Conservation (phyloP, 2,113 vertebrate genomes). For the Ammospiza nelsoni region DNA sequence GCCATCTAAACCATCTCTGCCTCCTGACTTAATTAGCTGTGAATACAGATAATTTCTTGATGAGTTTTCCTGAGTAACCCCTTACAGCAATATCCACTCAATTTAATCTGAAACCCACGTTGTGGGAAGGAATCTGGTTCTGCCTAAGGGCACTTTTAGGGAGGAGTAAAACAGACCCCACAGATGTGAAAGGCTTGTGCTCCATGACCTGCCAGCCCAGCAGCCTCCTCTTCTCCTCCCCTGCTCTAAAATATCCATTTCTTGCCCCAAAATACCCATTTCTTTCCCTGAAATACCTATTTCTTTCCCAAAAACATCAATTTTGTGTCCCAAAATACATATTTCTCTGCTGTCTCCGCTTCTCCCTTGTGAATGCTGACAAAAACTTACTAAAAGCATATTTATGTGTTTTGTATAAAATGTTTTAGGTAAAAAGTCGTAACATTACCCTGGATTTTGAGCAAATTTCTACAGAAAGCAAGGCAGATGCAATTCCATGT, state of each 20-base stretch:
- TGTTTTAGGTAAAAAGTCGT: fast-evolving
- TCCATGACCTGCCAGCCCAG: background rate
- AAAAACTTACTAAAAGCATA: background rate
- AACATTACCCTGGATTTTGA: background rate
- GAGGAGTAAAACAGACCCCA: background rate
- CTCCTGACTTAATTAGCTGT: background rate
- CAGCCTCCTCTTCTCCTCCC: background rate
- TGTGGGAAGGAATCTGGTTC: background rate
- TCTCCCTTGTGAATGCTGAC: background rate
- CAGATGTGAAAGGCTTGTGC: background rate
- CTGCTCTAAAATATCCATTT: background rate
- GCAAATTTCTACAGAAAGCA: background rate
- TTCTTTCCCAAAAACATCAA: background rate
- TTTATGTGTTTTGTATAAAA: background rate
- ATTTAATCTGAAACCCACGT: background rate
- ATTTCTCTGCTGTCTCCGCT: background rate
- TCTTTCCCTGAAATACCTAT: background rate
- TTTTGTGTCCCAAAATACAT: background rate
- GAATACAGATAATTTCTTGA: background rate
- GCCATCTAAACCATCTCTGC: background rate
- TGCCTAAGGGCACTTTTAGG: background rate
- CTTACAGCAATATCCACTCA: background rate
- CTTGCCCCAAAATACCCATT: background rate
- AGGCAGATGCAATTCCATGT: background rate
- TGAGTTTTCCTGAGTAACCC: background rate